Conservation (phyloP, 2,797 vertebrate genomes). For the Brotogeris chrysoptera region DNA sequence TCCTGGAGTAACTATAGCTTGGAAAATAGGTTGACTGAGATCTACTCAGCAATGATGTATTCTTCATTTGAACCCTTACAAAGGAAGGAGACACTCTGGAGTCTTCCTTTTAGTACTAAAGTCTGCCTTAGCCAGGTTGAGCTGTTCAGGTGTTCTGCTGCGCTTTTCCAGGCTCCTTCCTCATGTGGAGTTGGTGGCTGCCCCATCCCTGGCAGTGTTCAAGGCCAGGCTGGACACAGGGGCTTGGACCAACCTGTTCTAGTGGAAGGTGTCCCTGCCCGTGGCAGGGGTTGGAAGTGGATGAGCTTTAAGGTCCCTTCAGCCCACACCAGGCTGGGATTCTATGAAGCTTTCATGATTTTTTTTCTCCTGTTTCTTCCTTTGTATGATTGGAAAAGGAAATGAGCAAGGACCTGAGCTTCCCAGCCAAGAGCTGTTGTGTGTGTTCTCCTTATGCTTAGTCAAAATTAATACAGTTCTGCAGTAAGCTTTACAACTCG, state of each 20-base stretch:
- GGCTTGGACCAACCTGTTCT: not conserved
- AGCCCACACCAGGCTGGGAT: not conserved
- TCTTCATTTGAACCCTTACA: not conserved
- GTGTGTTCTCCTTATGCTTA: not conserved
- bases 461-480: not conserved
- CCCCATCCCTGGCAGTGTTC: not conserved
- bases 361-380: not conserved
- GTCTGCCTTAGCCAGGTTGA: not conserved
- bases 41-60: not conserved
- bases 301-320: not conserved
- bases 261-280: not conserved
- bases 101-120: not conserved
- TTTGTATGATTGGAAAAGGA: not conserved
- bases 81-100: not conserved
- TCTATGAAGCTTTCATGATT: not conserved
- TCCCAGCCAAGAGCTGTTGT: not conserved
- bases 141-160: not conserved
- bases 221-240: not conserved
- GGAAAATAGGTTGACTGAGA: not conserved
- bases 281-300: not conserved
- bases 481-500: not conserved
- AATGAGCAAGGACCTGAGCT: not conserved
- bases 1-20: not conserved
- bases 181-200: not conserved
- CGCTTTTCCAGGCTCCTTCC: not conserved